A percentile compares a stretch with the other conserved stretches of the same genome.
phyloP scores from a whole-genome alignment of 2,888 invertebrate genomes.

The Nymphalis urticae region DNA sequence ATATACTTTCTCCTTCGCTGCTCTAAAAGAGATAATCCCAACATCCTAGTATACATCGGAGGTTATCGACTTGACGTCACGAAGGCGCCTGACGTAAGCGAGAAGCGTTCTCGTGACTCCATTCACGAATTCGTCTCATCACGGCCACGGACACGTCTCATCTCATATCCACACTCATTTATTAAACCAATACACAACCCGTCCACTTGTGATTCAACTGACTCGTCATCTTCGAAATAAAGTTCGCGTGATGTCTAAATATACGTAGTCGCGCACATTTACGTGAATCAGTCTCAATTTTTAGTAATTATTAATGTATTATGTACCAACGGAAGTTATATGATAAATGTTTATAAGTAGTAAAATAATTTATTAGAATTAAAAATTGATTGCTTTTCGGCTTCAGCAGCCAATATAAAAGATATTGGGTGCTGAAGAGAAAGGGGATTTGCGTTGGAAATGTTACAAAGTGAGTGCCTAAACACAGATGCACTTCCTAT shows the following conservation, averaged over 20 bases:
- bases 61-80: conserved; percentile 62
- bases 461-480: too few relatives aligned
- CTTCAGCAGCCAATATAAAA: too few relatives aligned
- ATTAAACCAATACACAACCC: conserved; percentile 29
- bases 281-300: not conserved
- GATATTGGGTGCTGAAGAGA: too few relatives aligned
- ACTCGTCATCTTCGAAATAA: conserved; percentile 23
- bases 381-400: too few relatives aligned
- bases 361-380: too few relatives aligned
- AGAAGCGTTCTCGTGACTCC: conserved; percentile 60
- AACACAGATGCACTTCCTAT: too few relatives aligned
- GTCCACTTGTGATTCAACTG: conserved; percentile 12
- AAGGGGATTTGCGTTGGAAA: too few relatives aligned
- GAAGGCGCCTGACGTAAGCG: conserved; percentile 57
- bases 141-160: conserved; percentile 56
- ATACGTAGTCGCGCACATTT: not conserved
- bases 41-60: conserved; percentile 47
- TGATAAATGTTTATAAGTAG: not conserved
- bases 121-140: conserved; percentile 70
- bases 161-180: conserved; percentile 34
- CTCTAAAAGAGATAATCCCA: conserved; percentile 7
- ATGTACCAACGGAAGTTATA: not conserved
- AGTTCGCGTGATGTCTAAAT: conserved; percentile 10
- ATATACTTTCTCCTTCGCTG: not conserved
- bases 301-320: not conserved